phyloP scores from a whole-genome alignment of 2,113 vertebrate species.

The Erythrolamprus reginae region DNA sequence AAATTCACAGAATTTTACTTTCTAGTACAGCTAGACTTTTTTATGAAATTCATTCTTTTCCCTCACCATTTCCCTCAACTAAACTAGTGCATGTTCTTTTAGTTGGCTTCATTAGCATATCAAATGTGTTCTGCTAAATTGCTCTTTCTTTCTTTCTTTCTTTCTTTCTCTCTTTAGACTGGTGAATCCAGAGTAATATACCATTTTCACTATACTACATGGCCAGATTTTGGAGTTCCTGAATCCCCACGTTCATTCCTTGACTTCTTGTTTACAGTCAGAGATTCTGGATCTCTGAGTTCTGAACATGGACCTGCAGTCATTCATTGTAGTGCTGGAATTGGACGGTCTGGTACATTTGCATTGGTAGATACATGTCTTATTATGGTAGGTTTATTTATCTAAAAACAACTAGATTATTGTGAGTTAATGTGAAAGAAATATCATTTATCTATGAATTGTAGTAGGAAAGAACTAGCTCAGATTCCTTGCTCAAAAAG shows the following conservation, averaged over 20 bases:
- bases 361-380: slow-evolving; percentile 94
- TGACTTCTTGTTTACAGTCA: slow-evolving; percentile 93
- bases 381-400: slow-evolving; percentile 79
- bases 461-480: background rate
- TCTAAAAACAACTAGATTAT: background rate
- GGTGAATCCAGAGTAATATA: slow-evolving; percentile 85
- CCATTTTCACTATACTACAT: slow-evolving; percentile 98
- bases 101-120: background rate
- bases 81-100: background rate
- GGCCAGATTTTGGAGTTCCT: slow-evolving; percentile 99
- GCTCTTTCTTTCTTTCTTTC: slow-evolving; percentile 29
- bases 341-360: slow-evolving; percentile 92
- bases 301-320: slow-evolving; percentile 82
- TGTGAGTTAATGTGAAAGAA: background rate
- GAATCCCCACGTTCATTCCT: slow-evolving; percentile 96
- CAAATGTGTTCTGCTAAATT: background rate
- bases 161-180: slow-evolving; percentile 69
- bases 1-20: background rate
- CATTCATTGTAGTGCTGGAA: slow-evolving; percentile 95
- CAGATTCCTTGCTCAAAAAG: background rate
- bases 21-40: background rate
- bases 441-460: background rate
- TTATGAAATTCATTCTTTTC: background rate
- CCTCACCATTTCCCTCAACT: background rate
- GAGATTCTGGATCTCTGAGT: slow-evolving; percentile 85